phyloP scores from a whole-genome alignment of 1,140 invertebrate genomes.

The Pemphigus obesinymphae region DNA sequence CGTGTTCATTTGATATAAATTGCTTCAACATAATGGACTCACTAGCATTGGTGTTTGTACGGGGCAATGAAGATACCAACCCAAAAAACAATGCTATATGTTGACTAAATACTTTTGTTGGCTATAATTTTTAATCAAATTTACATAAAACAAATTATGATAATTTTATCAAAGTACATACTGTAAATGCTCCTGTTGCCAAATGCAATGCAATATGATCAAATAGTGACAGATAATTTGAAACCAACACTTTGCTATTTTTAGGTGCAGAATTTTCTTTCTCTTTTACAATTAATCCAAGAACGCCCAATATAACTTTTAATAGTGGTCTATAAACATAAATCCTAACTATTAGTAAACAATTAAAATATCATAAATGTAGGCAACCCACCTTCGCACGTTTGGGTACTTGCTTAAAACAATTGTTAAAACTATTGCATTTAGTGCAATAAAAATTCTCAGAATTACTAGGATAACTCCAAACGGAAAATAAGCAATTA shows the following conservation, averaged over 20 bases:
- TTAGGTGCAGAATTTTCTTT: slow-evolving; percentile 15
- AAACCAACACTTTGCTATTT: slow-evolving; percentile 51
- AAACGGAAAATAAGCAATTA: slow-evolving; percentile 31
- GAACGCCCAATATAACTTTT: background rate
- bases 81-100: slow-evolving; percentile 11
- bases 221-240: slow-evolving; percentile 56
- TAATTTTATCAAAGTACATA: slow-evolving; percentile 46
- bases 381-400: background rate
- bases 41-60: background rate
- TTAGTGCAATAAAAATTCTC: slow-evolving; percentile 8
- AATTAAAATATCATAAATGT: background rate
- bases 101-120: background rate
- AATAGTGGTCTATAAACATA: background rate
- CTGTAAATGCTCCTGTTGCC: slow-evolving; percentile 52
- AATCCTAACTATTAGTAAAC: background rate
- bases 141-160: background rate
- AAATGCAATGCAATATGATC: slow-evolving; percentile 57
- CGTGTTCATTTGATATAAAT: background rate
- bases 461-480: background rate
- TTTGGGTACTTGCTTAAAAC: background rate
- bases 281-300: slow-evolving; percentile 14
- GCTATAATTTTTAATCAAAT: background rate
- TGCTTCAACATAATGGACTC: background rate
- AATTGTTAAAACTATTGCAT: slow-evolving; percentile 18
- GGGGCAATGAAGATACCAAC: background rate